Evolutionary conservation across 2,113 vertebrate genomes (phyloP).

Genomic region (Gymnobelideus leadbeateri): DNA sequence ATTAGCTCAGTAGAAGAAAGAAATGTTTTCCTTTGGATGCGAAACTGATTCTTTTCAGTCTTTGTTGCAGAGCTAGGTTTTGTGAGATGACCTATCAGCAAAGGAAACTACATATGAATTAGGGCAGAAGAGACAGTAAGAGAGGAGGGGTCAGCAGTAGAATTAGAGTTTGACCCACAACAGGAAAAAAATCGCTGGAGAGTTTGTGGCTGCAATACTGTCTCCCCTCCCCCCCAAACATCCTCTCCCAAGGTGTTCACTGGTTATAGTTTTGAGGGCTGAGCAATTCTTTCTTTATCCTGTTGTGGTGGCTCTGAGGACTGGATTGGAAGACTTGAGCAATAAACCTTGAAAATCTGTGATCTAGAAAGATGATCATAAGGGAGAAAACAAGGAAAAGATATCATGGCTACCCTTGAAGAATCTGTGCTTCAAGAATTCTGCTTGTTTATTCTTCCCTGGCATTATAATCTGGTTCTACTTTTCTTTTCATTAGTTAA

Average conservation of each 20-base stretch:
- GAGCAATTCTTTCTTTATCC: background rate
- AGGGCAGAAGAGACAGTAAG: background rate
- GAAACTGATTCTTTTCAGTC: background rate
- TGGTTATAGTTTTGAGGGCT: background rate
- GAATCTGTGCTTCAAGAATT: background rate
- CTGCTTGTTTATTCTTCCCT: background rate
- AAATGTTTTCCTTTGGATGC: background rate
- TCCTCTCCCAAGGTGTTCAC: background rate
- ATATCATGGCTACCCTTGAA: background rate
- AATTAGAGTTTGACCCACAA: background rate
- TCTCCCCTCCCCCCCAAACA: background rate
- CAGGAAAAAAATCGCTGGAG: background rate
- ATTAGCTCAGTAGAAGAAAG: background rate
- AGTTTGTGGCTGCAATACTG: background rate
- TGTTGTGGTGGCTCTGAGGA: background rate
- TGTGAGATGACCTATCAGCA: background rate
- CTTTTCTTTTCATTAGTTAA: background rate
- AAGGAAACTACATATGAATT: background rate
- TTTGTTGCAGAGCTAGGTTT: background rate
- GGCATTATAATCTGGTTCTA: background rate
- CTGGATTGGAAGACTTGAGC: background rate
- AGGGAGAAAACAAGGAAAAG: background rate
- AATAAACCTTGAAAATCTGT: conserved; percentile 10
- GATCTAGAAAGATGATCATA: background rate
- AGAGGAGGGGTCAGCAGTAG: background rate